Evolutionary conservation across 2,797 vertebrate species (phyloP), one percentile per base, ranked within the genome.

Genomic region (Odontamblyopus rebecca): DNA sequence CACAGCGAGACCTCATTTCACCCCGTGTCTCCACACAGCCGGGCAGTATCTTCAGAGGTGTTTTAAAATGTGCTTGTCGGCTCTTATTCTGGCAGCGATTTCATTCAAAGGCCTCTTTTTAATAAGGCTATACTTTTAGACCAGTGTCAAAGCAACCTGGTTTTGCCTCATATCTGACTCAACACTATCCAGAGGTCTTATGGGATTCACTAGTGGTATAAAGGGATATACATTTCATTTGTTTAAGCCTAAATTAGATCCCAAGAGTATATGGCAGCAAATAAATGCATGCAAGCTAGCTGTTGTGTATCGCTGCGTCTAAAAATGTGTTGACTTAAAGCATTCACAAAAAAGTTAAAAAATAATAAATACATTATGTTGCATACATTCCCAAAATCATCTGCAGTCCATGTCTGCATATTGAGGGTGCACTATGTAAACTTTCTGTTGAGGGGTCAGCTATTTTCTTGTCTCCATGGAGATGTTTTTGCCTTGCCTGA

Each of bases 21-120:
- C 78, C 85, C 7, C 8, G 12, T 48, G 79, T 29, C 32, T 76
- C 71, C 38, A 54, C 72, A 78, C 57, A 38, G 62, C 74, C 54
- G 54, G 75, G 82, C 74, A 70, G 71, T 74, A 67, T 79, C 79
- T 86, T 77, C 79, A 41, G 56, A 70, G 80, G 73, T 74, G 61
- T 83, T 87, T 81, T 78, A 64, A 79, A 66, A 73, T 66, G 62
- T 82, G 67, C 71, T 61, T 83, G 81, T 81, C 78, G 87, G 88
- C 78, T 85, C 74, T 79, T 75, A 86, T 88, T 82, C 84, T 84
- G 83, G 92, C 91, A 89, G 83, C 71, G 74, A 61, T 83, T 75
- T 80, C 81, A 53, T 88, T 91, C 85, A 90, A 90, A 91, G 84
- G 70, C 78, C 84, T 65, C 80, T 85, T 89, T 90, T 86, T 91